Evolutionary conservation across 1,140 invertebrate genomes (phyloP).

Genomic region (Brachionus rotundiformis): DNA sequence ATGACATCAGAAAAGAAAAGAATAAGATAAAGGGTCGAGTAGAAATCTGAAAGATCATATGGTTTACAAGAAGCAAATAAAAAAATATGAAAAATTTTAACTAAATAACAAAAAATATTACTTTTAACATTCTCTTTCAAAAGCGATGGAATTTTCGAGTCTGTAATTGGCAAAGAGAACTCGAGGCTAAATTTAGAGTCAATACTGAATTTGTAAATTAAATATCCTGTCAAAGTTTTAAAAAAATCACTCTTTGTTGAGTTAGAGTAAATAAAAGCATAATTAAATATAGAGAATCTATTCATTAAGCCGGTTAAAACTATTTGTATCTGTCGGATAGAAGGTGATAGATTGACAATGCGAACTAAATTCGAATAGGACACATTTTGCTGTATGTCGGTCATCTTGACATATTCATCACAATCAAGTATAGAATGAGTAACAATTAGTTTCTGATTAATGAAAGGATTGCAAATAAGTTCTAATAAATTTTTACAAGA

Average conservation of each 20-base stretch:
- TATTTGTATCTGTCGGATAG: not conserved
- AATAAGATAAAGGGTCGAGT: too few species aligned
- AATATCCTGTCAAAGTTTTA: slow-evolving; percentile 24
- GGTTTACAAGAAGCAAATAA: too few species aligned
- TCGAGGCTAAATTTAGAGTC: slow-evolving; percentile 21
- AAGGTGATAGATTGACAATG: not conserved
- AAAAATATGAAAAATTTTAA: not conserved
- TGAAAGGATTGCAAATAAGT: slow-evolving; percentile 11
- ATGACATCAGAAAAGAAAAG: too few species aligned
- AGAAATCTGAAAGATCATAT: too few species aligned
- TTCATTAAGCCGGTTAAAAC: slow-evolving; percentile 21
- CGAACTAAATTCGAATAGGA: not conserved
- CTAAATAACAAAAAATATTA: not conserved
- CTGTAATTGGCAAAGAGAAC: not conserved
- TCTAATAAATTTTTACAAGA: slow-evolving; percentile 14
- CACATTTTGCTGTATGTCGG: not conserved
- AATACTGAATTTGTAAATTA: slow-evolving; percentile 19
- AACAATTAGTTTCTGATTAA: not conserved
- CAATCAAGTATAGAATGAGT: slow-evolving; percentile 36
- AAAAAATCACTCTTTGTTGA: not conserved
- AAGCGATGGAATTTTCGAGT: not conserved
- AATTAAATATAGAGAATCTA: not conserved
- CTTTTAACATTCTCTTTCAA: slow-evolving; percentile 30
- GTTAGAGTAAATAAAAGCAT: slow-evolving; percentile 21
- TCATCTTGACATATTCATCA: not conserved